Conservation (phyloP, 2,113 vertebrate genomes). For the Gavia stellata region DNA sequence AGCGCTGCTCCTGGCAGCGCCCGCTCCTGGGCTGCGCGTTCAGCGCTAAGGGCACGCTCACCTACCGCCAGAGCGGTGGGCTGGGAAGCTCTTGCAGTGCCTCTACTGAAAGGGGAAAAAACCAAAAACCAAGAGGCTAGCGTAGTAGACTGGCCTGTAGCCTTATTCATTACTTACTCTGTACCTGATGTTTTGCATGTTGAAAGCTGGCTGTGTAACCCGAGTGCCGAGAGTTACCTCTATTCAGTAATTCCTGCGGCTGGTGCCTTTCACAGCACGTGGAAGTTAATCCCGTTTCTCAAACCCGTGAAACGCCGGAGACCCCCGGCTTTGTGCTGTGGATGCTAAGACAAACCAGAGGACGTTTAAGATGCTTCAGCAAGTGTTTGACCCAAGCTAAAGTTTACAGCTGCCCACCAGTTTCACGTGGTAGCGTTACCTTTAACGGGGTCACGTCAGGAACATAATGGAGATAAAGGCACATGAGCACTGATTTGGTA, state of each 20-base stretch:
- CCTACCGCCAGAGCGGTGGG: neutral
- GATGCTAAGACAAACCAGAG: neutral
- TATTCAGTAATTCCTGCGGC: neutral
- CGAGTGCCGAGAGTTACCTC: neutral
- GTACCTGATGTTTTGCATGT: accelerated
- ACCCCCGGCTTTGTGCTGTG: neutral
- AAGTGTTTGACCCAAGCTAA: neutral
- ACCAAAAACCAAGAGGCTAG: neutral
- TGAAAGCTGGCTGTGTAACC: neutral
- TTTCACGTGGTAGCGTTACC: neutral
- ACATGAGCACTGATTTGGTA: neutral
- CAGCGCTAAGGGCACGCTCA: neutral
- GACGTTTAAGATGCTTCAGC: accelerated
- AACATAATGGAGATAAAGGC: neutral
- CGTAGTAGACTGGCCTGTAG: neutral
- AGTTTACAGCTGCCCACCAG: neutral
- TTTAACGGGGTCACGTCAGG: neutral
- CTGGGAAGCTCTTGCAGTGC: too few relatives aligned
- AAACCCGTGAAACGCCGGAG: accelerated
- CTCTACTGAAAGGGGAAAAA: neutral
- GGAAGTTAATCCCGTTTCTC: neutral
- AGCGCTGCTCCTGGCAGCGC: neutral
- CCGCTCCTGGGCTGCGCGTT: neutral
- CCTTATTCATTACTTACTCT: too few relatives aligned
- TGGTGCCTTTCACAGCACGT: neutral